Evolutionary conservation across 2,797 vertebrate genomes (phyloP), one percentile per base, ranked within the genome.

Genomic region (Alca torda): DNA sequence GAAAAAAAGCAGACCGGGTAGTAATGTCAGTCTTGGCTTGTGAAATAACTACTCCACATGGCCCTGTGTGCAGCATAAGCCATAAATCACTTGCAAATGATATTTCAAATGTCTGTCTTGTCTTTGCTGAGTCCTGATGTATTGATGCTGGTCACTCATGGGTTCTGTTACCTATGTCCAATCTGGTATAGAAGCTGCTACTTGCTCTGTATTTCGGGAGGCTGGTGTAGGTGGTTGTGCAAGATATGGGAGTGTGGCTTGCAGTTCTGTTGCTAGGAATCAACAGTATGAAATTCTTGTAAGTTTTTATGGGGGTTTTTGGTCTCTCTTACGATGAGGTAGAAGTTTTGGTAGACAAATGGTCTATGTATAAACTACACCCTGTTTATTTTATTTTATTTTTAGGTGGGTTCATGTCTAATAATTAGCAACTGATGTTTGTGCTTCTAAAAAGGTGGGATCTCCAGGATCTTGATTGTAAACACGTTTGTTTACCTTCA

Each of bases 221-320:
- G 79, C 61, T 91, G 30, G 46, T 89, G 93, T 93, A 83, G 88
- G 85, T 95, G 85, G 87, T 53, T 94, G 76, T 87, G 76, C 21
- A 76, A 78, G 78, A 69, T 91, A 84, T 0, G 0, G 65, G 86
- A 81, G 15, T 26, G 51, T 57, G 57, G 80, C 68, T 96, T 95
- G 67, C 77, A 69, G 26, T 91, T 67, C 87, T 89, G 93, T 94
- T 95, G 79, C 90, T 95, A 94, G 93, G 92, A 90, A 39, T 60
- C 87, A 78, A 60, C 13, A 50, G 60, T 39, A 88, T 63, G 35
- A 92, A 93, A 89, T 90, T 89, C 76, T 88, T 86, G 50, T 63
- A 80, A 90, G 70, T 79, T 94, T 84, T 82, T n/a, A 56, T 50
- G 54, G 57, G n/a, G 1, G 1, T 45, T 77, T 93, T 92, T 54